Evolutionary conservation across 1,140 invertebrate genomes (phyloP).

Genomic region (Heliconius nattereri): DNA sequence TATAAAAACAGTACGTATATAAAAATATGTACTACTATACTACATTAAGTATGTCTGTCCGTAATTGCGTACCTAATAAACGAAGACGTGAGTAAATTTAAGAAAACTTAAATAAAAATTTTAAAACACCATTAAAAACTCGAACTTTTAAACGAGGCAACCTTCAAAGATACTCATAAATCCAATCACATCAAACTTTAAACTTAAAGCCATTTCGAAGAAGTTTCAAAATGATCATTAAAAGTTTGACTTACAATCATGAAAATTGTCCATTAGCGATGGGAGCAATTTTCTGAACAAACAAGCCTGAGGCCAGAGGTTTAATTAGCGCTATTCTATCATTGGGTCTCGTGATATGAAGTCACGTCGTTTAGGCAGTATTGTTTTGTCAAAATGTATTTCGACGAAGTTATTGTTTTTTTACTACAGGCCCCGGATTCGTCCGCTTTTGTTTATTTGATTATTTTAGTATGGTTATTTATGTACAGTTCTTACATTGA

Average conservation of each 20-base stretch:
- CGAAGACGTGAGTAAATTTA: neutral
- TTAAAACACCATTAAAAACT: neutral
- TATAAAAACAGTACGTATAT: too few species aligned
- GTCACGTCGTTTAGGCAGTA: conserved; percentile 8
- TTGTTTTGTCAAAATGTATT: conserved; percentile 17
- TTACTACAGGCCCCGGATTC: neutral
- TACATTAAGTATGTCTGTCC: too few species aligned
- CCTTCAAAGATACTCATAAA: conserved; percentile 11
- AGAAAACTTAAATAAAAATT: neutral
- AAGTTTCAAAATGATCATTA: conserved; percentile 45
- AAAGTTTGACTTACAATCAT: conserved; percentile 43
- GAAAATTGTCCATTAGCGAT: conserved; percentile 46
- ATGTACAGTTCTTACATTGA: too few species aligned
- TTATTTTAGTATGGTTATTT: too few species aligned
- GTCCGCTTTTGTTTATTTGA: too few species aligned
- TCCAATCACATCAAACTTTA: conserved; percentile 16
- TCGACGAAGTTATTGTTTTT: neutral
- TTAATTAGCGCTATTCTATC: conserved; percentile 24
- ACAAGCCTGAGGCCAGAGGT: conserved; percentile 34
- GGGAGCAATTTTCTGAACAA: conserved; percentile 41
- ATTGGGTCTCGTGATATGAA: conserved; percentile 22
- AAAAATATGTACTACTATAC: too few species aligned
- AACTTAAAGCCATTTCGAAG: conserved; percentile 25
- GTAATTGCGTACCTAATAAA: too few species aligned
- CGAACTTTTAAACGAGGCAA: conserved; percentile 29